A percentile compares a stretch with the other conserved stretches of the same genome.
Conservation (phyloP, 2,888 invertebrate genomes). For the Epirrhoe tristata region DNA sequence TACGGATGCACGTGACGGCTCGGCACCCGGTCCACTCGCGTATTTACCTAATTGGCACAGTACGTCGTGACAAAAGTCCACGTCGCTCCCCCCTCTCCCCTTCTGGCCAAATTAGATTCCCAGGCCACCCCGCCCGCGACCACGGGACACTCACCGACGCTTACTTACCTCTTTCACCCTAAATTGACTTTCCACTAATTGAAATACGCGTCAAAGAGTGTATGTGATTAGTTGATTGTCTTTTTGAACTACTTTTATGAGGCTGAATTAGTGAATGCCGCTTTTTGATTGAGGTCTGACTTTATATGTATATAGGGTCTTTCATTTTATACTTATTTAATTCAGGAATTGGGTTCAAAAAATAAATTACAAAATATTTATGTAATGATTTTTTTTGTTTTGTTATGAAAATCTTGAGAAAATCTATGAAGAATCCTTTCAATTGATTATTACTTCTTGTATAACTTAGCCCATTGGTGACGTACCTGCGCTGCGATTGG, state of each 20-base stretch:
- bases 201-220: conserved; percentile 66
- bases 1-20: conserved; percentile 71
- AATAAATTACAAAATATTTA: no score
- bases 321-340: no score
- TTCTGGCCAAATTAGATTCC: conserved; percentile 76
- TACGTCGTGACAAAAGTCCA: conserved; percentile 78
- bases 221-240: conserved; percentile 50
- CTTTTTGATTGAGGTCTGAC: conserved; percentile 7
- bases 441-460: no score
- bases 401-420: no score
- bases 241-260: conserved; percentile 49
- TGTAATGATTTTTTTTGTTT: no score
- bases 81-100: conserved; percentile 50
- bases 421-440: no score
- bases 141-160: conserved; percentile 52
- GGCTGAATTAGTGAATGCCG: conserved; percentile 24
- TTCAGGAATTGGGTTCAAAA: no score
- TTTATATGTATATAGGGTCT: background rate
- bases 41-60: conserved; percentile 82
- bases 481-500: no score
- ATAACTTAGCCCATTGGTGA: no score
- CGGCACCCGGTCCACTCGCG: conserved; percentile 51
- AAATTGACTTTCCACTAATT: conserved; percentile 78
- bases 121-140: conserved; percentile 51
- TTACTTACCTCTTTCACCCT: conserved; percentile 78